Conservation (phyloP, 2,888 invertebrate species). For the Pasiphila rectangulata region DNA sequence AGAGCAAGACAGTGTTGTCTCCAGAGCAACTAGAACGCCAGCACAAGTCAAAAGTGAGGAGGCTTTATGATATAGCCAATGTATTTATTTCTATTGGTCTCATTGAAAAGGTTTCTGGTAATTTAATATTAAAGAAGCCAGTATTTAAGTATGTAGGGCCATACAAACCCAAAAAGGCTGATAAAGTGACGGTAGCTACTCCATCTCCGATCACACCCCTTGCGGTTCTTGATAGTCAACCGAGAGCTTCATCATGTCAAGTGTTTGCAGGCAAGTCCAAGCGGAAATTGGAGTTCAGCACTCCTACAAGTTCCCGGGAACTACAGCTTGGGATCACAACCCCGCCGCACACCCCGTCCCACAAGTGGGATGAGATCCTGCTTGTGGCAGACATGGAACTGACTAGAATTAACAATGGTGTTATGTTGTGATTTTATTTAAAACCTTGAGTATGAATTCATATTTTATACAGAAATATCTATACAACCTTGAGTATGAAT, state of each 20-base stretch:
- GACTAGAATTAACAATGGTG: slow-evolving; percentile 76
- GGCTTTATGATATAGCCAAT: slow-evolving; percentile 89
- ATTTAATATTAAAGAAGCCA: slow-evolving; percentile 83
- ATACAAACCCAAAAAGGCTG: slow-evolving; percentile 60
- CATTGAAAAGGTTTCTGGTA: slow-evolving; percentile 84
- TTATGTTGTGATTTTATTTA: slow-evolving; percentile 56
- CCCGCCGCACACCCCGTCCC: slow-evolving; percentile 71
- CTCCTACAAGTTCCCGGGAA: slow-evolving; percentile 60
- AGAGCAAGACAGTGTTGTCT: slow-evolving; percentile 74
- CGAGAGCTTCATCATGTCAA: slow-evolving; percentile 53
- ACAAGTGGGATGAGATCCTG: slow-evolving; percentile 80
- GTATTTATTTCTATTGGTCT: slow-evolving; percentile 87
- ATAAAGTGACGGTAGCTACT: slow-evolving; percentile 48
- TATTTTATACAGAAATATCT: slow-evolving; percentile 53
- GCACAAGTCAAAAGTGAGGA: slow-evolving; percentile 85
- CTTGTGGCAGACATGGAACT: slow-evolving; percentile 81
- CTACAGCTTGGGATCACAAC: slow-evolving; percentile 61
- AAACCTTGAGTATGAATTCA: slow-evolving; percentile 40
- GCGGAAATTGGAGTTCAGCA: slow-evolving; percentile 72
- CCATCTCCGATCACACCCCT: slow-evolving; percentile 69
- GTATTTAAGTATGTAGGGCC: slow-evolving; percentile 85
- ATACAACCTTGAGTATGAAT: slow-evolving; percentile 41
- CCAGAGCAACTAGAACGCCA: slow-evolving; percentile 76
- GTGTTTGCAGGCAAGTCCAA: slow-evolving; percentile 67
- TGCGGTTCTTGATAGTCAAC: slow-evolving; percentile 50